phyloP scores from a whole-genome alignment of 2,797 vertebrate genomes.

The Hirundo rustica region DNA sequence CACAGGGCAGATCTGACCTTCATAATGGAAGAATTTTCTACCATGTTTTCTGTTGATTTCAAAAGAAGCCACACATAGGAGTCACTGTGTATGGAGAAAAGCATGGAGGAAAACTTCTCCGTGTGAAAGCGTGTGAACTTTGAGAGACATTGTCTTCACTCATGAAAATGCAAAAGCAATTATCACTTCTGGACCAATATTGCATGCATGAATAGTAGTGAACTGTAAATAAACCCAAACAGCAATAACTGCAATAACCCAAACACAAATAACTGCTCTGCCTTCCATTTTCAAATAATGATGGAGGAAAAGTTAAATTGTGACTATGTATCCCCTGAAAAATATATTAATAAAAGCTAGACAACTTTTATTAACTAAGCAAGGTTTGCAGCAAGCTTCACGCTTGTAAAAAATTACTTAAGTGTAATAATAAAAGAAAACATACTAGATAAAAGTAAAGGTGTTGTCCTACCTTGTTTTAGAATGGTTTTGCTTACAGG shows the following conservation, averaged over 20 bases:
- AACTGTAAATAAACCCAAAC: background rate
- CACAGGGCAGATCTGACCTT: background rate
- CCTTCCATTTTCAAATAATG: background rate
- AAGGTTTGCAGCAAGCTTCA: background rate
- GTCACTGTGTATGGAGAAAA: background rate
- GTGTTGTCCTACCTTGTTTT: conserved; percentile 86
- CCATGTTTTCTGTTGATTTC: background rate
- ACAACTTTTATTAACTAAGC: background rate
- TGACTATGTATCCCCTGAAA: background rate
- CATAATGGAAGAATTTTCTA: background rate
- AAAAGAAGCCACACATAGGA: background rate
- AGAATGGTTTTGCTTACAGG: conserved; percentile 79
- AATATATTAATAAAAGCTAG: background rate
- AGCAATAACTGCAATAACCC: background rate
- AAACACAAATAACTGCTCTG: background rate
- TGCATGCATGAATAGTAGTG: background rate
- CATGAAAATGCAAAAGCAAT: background rate
- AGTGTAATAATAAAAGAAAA: background rate
- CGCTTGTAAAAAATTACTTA: background rate
- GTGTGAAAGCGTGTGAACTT: background rate
- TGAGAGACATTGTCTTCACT: background rate
- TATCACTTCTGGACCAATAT: background rate
- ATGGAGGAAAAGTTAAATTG: background rate
- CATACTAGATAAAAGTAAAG: background rate
- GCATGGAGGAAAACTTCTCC: background rate